Conservation (phyloP, 2,797 vertebrate genomes). For the Scolopax bukidnonensis region DNA sequence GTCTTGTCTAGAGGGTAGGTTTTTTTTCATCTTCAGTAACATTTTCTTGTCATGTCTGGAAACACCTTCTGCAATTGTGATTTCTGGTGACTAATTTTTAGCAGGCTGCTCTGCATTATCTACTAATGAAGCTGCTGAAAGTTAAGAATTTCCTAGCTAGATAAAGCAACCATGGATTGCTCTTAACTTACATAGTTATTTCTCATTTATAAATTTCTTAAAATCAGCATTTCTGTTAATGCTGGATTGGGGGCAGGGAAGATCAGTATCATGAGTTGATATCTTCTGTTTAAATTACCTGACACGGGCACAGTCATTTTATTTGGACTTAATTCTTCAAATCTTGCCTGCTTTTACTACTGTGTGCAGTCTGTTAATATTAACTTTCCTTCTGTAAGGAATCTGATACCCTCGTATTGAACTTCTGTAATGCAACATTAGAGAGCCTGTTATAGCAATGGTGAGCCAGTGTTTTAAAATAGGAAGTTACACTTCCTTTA, state of each 20-base stretch:
- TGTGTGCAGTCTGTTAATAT: constrained; percentile 65
- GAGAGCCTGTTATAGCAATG: neutral
- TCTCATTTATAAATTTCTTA: neutral
- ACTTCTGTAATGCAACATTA: neutral
- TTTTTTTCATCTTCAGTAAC: neutral
- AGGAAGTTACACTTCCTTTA: neutral
- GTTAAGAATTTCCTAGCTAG: neutral
- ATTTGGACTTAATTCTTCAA: constrained; percentile 16
- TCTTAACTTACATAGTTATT: neutral
- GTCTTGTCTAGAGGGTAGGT: neutral
- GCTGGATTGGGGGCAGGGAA: neutral
- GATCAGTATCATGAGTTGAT: neutral
- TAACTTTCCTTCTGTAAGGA: constrained; percentile 36
- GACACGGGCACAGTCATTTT: neutral
- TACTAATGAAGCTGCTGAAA: neutral
- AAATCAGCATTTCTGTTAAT: neutral
- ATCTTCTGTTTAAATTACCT: constrained; percentile 20
- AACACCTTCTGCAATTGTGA: neutral
- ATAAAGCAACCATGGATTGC: neutral
- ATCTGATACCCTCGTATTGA: neutral
- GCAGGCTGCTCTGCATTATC: neutral
- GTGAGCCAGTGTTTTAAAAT: neutral
- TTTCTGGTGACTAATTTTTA: neutral
- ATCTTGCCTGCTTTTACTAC: neutral
- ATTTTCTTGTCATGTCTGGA: fast-evolving